Percentiles rank a stretch among this genome's conserved stretches.
phyloP scores from a whole-genome alignment of 2,888 invertebrate species.

The Pristionchus arcanus region DNA sequence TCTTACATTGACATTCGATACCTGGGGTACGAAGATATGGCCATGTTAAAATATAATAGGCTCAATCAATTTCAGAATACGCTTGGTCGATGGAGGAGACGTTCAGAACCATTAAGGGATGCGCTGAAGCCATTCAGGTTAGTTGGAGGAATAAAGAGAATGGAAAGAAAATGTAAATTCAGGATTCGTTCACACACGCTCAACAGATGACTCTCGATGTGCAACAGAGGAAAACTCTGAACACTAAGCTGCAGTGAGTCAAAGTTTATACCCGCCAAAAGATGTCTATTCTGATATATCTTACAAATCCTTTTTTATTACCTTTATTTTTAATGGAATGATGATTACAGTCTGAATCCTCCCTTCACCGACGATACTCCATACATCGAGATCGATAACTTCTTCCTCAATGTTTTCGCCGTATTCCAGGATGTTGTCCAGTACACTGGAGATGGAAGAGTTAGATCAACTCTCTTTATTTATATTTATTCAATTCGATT shows the following conservation, averaged over 20 bases:
- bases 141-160: background rate
- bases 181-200: constrained; percentile 55
- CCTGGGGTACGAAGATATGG: constrained; percentile 45
- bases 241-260: constrained; percentile 62
- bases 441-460: constrained; percentile 70
- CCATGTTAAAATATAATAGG: no score
- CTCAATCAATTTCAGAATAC: constrained; percentile 20
- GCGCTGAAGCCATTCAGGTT: constrained; percentile 50
- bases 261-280: no score
- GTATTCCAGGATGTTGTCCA: constrained; percentile 68
- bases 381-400: constrained; percentile 70
- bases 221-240: constrained; percentile 62
- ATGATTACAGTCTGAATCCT: constrained; percentile 65
- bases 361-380: constrained; percentile 60
- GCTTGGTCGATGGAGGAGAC: constrained; percentile 53
- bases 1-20: constrained; percentile 56
- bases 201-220: constrained; percentile 61
- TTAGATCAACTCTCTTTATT: constrained; percentile 53
- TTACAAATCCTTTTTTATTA: no score
- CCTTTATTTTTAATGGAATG: background rate
- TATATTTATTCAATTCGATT: background rate
- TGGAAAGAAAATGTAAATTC: background rate
- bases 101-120: constrained; percentile 38
- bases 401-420: constrained; percentile 67
- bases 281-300: no score